Percentiles rank a stretch among this genome's conserved stretches.
Conservation (phyloP, 2,113 vertebrate genomes). For the Chamaea fasciata region DNA sequence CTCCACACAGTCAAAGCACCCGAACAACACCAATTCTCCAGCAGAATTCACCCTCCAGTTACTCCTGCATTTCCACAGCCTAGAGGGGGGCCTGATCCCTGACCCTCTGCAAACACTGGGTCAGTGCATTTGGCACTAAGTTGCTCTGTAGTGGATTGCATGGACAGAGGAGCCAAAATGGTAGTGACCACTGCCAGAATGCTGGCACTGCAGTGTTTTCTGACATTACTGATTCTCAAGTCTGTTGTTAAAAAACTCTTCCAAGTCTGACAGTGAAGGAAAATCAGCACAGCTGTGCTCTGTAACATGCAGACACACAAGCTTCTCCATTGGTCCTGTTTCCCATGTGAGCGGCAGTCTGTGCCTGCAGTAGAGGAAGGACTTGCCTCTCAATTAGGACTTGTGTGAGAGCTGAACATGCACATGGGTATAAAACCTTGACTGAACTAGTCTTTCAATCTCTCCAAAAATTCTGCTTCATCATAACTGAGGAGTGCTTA, state of each 20-base stretch:
- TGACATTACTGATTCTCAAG: neutral
- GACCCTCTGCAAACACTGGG: neutral
- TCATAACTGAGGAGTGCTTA: neutral
- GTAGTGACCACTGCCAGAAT: neutral
- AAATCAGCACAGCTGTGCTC: neutral
- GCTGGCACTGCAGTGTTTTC: neutral
- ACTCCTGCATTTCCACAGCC: neutral
- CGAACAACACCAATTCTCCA: neutral
- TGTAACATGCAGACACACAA: neutral
- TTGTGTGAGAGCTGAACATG: neutral
- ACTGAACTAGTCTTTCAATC: neutral
- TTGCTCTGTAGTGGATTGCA: neutral
- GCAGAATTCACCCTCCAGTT: neutral
- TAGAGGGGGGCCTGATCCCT: neutral
- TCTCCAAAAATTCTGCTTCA: neutral
- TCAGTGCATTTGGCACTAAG: neutral
- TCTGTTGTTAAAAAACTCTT: neutral
- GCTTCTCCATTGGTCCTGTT: neutral
- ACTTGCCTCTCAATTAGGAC: neutral
- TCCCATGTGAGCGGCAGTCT: neutral
- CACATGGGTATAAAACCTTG: neutral
- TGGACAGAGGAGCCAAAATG: neutral
- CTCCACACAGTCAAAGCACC: neutral
- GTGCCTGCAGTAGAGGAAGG: neutral
- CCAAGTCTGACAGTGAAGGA: neutral